These are phyloP conservation scores for Lumbricus terrestris DNA, from an alignment of 2,888 invertebrate species.

Conservation along the genomic window DNA sequence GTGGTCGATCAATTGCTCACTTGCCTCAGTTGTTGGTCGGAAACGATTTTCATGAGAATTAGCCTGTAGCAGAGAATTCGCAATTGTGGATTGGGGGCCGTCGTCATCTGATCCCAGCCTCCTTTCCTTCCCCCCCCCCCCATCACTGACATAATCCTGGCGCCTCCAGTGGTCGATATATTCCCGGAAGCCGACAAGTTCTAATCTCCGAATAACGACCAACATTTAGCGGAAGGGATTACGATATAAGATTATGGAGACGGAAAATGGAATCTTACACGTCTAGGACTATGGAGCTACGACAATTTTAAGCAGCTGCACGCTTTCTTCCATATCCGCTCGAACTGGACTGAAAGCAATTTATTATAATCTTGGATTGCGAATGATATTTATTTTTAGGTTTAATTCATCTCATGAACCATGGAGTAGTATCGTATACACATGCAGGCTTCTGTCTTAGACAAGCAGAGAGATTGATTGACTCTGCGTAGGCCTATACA, in stretches of 20 bases:
- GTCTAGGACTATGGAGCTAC: no score
- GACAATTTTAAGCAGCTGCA: neutral
- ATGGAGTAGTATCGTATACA: neutral
- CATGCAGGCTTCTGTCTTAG: neutral
- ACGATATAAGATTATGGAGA: neutral
- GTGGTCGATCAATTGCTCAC: neutral
- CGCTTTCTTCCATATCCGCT: neutral
- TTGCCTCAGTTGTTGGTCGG: neutral
- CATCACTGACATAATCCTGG: neutral
- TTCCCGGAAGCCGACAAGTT: neutral
- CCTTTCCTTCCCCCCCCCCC: neutral
- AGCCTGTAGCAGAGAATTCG: neutral
- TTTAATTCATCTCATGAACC: neutral
- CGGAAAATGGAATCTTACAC: neutral
- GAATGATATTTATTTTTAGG: neutral
- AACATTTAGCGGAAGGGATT: neutral
- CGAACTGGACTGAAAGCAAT: neutral
- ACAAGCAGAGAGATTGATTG: neutral
- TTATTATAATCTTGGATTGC: neutral
- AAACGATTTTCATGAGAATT: constrained; percentile 10
- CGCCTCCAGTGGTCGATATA: neutral
- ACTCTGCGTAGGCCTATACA: neutral
- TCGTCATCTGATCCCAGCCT: no score
- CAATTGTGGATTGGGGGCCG: neutral
- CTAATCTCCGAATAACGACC: neutral